phyloP scores from a whole-genome alignment of 2,888 invertebrate genomes.

The Camptogramma bilineatum region DNA sequence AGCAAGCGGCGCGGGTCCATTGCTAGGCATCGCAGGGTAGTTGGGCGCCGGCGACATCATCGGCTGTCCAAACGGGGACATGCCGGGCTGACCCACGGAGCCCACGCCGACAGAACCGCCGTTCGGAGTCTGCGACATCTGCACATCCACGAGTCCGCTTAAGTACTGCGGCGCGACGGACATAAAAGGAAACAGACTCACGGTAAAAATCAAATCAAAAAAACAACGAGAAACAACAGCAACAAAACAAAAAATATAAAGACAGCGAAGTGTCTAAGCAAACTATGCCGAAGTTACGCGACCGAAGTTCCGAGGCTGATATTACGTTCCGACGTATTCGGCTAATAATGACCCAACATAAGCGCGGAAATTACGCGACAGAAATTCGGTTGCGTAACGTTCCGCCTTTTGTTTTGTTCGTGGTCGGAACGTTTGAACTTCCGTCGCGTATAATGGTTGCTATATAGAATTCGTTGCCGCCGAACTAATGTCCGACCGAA shows the following conservation, averaged over 20 bases:
- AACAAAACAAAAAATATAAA: constrained; percentile 3
- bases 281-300: no score
- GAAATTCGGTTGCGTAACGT: no score
- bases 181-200: constrained; percentile 37
- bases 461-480: no score
- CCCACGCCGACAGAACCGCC: constrained; percentile 75
- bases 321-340: no score
- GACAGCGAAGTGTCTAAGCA: no score
- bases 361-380: no score
- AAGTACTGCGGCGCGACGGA: constrained; percentile 35
- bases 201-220: constrained; percentile 22
- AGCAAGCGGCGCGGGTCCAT: constrained; percentile 85
- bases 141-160: constrained; percentile 39
- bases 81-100: constrained; percentile 86
- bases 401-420: no score
- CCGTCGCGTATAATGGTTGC: no score
- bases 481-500: no score
- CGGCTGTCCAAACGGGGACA: constrained; percentile 90
- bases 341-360: no score
- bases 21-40: constrained; percentile 85
- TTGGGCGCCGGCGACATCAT: constrained; percentile 87
- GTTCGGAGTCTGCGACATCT: constrained; percentile 84
- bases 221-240: neutral
- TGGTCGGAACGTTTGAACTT: no score
- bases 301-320: no score